phyloP scores from a whole-genome alignment of 2,888 invertebrate genomes.

The Gymnoscelis rufifasciata region DNA sequence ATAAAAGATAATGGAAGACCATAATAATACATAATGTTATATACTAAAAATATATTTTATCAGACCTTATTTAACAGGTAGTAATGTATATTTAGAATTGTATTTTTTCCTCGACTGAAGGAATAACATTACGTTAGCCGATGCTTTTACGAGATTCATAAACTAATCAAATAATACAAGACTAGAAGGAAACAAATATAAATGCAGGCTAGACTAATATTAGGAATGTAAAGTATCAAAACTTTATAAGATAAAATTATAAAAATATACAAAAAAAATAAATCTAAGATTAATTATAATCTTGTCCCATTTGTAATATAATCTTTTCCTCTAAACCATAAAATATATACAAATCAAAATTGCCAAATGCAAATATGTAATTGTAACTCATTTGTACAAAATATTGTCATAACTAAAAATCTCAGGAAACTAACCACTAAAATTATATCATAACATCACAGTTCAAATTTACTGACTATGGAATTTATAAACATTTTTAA shows the following conservation, averaged over 20 bases:
- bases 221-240: constrained; percentile 18
- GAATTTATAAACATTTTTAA: constrained; percentile 23
- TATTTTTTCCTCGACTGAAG: no score
- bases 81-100: no score
- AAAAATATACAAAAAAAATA: not conserved
- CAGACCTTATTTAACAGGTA: no score
- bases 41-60: no score
- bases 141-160: not conserved
- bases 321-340: no score
- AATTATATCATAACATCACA: constrained; percentile 38
- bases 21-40: not conserved
- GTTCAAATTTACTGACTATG: constrained; percentile 30
- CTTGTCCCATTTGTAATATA: no score
- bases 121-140: no score
- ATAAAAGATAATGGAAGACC: not conserved
- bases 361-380: not conserved
- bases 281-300: not conserved
- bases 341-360: no score
- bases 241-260: not conserved
- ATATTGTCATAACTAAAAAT: constrained; percentile 17
- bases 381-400: constrained; percentile 25
- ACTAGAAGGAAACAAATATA: constrained; percentile 20
- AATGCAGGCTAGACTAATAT: constrained; percentile 23
- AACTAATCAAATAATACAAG: constrained; percentile 1
- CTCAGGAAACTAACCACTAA: constrained; percentile 20